Conservation (phyloP, 2,797 vertebrate species). For the Eidolon dupreanum region DNA sequence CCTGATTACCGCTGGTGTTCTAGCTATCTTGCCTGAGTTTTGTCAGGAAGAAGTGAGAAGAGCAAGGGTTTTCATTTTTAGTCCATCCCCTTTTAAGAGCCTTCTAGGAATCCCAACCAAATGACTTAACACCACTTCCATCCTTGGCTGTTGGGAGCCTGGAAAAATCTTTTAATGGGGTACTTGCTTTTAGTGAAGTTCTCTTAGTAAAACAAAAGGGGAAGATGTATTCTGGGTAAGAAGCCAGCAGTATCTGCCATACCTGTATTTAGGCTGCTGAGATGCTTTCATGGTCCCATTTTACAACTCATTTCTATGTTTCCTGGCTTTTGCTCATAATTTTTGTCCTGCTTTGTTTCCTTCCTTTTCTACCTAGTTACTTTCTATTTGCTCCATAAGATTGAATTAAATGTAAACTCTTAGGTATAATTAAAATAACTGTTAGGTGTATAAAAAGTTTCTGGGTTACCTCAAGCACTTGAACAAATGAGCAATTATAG, state of each 20-base stretch:
- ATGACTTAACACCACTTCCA: background rate
- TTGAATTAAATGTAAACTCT: conserved; percentile 18
- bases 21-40: background rate
- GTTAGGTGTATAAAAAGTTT: background rate
- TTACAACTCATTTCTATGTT: background rate
- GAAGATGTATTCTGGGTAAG: background rate
- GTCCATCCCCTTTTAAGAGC: background rate
- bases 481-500: conserved; percentile 9
- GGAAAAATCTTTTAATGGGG: background rate
- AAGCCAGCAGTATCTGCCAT: background rate
- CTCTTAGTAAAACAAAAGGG: background rate
- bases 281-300: background rate
- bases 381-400: background rate
- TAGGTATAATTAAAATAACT: conserved; percentile 21
- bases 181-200: conserved; percentile 13
- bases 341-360: background rate
- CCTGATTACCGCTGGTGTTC: background rate
- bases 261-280: background rate
- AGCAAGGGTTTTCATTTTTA: background rate
- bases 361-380: background rate
- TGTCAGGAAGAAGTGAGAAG: background rate
- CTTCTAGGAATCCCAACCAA: background rate
- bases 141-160: background rate
- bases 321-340: background rate
- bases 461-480: background rate